phyloP scores from a whole-genome alignment of 1,140 invertebrate species.

The Tigriopus japonicus region DNA sequence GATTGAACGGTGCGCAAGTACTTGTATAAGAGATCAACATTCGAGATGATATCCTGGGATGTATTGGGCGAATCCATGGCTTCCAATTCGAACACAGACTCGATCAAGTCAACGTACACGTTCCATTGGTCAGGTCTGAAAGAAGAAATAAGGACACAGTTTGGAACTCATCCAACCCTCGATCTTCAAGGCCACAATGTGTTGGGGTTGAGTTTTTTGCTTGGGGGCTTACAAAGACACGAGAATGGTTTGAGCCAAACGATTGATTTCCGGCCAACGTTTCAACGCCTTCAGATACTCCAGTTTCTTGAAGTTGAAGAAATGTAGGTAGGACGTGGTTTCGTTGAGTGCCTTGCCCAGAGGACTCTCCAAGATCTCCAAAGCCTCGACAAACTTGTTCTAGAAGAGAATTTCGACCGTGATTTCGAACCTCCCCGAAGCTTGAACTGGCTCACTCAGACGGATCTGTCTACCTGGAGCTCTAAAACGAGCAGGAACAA shows the following conservation, averaged over 20 bases:
- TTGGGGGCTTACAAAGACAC: conserved; percentile 17
- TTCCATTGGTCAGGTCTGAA: conserved; percentile 33
- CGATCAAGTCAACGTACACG: conserved; percentile 27
- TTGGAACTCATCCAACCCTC: too few relatives aligned
- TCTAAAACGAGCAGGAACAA: conserved; percentile 79
- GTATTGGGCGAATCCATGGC: too few relatives aligned
- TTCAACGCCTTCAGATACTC: conserved; percentile 49
- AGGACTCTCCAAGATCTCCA: conserved; percentile 54
- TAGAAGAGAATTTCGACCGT: conserved; percentile 26
- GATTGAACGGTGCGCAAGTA: too few relatives aligned
- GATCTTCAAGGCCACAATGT: too few relatives aligned
- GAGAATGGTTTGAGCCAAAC: conserved; percentile 44
- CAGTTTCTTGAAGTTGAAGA: conserved; percentile 41
- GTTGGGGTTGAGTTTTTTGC: too few relatives aligned
- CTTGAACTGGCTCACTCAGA: too few relatives aligned
- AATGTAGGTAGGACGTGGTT: conserved; percentile 20
- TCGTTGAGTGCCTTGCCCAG: conserved; percentile 32
- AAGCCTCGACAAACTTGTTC: conserved; percentile 52
- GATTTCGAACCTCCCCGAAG: background rate
- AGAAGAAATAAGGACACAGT: too few relatives aligned
- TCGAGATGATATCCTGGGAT: too few relatives aligned
- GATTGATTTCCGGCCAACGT: conserved; percentile 47
- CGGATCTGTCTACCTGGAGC: conserved; percentile 35
- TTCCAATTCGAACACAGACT: conserved; percentile 17
- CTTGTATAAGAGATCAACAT: too few relatives aligned